Evolutionary conservation across 2,797 vertebrate genomes (phyloP).

Genomic region (Lophotriccus pileatus): DNA sequence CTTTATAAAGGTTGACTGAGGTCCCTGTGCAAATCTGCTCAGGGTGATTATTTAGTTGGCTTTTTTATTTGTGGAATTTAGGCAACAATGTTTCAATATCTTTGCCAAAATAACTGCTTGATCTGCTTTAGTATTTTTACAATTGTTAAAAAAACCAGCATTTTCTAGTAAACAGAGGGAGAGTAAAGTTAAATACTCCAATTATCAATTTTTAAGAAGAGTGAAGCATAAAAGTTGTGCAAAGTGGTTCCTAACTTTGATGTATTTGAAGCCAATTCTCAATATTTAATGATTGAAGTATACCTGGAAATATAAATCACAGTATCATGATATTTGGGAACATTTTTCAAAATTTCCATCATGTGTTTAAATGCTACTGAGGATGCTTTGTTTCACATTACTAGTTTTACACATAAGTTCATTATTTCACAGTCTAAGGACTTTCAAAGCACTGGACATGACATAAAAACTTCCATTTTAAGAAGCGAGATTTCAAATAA

Average conservation of each 20-base stretch:
- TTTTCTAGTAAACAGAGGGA: constrained; percentile 73
- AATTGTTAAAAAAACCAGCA: constrained; percentile 68
- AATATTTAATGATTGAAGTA: constrained; percentile 48
- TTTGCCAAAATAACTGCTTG: constrained; percentile 75
- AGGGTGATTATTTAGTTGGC: constrained; percentile 68
- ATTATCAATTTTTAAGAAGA: constrained; percentile 68
- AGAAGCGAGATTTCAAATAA: not conserved
- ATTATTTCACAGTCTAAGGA: not conserved
- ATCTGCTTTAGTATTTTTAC: constrained; percentile 69
- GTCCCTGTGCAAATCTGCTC: constrained; percentile 65
- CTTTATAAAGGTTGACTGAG: constrained; percentile 69
- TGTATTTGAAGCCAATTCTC: constrained; percentile 48
- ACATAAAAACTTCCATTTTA: not conserved
- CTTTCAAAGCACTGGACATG: not conserved
- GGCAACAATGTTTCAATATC: constrained; percentile 70
- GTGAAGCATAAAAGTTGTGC: constrained; percentile 60
- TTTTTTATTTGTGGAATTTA: constrained; percentile 75
- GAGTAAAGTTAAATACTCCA: constrained; percentile 72
- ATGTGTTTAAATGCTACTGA: not conserved
- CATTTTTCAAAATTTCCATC: not conserved
- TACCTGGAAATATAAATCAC: not conserved
- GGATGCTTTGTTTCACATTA: not conserved
- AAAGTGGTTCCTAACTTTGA: constrained; percentile 62
- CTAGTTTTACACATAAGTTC: not conserved
- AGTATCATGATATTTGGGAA: constrained; percentile 27